These are phyloP conservation scores for Harpegnathos saltator DNA, from an alignment of 1,140 invertebrate genomes.

Conservation along the genomic window DNA sequence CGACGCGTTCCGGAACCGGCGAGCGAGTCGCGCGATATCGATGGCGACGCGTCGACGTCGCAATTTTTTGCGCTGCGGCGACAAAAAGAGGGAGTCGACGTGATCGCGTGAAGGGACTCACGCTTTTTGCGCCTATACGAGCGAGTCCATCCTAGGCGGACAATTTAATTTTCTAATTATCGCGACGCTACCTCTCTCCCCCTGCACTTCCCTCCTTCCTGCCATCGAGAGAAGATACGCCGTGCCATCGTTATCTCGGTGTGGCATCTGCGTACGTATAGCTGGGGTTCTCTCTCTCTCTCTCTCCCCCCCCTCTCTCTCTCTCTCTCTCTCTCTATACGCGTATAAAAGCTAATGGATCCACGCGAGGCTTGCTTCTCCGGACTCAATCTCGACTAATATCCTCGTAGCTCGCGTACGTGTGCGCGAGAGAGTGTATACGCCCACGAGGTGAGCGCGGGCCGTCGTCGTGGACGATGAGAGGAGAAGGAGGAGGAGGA, in stretches of 20 bases:
- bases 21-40: too few species aligned
- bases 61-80: too few species aligned
- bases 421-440: slow-evolving; percentile 9
- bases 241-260: slow-evolving; percentile 80
- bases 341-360: slow-evolving; percentile 85
- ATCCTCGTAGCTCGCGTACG: slow-evolving; percentile 68
- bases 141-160: slow-evolving; percentile 71
- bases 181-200: slow-evolving; percentile 75
- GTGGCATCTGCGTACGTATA: slow-evolving; percentile 81
- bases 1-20: too few species aligned
- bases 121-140: background rate
- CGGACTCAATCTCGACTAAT: slow-evolving; percentile 83
- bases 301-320: too few species aligned
- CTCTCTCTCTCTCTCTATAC: slow-evolving; percentile 70
- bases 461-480: slow-evolving; percentile 40
- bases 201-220: too few species aligned
- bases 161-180: slow-evolving; percentile 86
- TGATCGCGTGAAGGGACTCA: background rate
- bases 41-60: too few species aligned
- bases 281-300: too few species aligned
- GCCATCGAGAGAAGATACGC: slow-evolving; percentile 65
- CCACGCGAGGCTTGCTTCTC: slow-evolving; percentile 73
- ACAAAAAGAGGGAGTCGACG: background rate
- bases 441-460: slow-evolving; percentile 46
- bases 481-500: slow-evolving; percentile 39